phyloP scores from a whole-genome alignment of 64 coral and sea anemone genomes.

The Platygyra sinensis region DNA sequence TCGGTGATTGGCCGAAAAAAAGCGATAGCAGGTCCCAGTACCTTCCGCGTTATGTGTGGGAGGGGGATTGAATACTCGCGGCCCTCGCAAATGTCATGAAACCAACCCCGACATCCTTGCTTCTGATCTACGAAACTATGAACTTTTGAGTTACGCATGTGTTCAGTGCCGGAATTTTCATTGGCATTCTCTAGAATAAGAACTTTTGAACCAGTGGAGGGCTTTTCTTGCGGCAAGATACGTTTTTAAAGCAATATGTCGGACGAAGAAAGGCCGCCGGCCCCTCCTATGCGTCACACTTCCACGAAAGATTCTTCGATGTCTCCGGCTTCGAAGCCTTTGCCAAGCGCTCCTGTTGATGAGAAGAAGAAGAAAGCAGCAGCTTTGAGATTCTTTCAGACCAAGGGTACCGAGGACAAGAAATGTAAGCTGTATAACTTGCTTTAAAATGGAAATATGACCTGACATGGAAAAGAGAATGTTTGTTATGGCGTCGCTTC shows the following conservation, averaged over 20 bases:
- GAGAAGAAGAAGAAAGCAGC: slow-evolving; percentile 99
- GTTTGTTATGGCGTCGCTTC: slow-evolving; percentile 51
- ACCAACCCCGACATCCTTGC: slow-evolving; percentile 20
- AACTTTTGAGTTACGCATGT: slow-evolving; percentile 55
- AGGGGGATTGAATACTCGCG: slow-evolving; percentile 42
- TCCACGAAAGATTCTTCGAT: slow-evolving; percentile 80
- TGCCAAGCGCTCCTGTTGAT: slow-evolving; percentile 94
- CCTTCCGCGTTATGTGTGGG: slow-evolving; percentile 36
- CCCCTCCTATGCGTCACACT: slow-evolving; percentile 95
- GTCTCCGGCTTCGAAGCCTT: slow-evolving; percentile 93
- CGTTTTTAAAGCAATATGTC: slow-evolving; percentile 70
- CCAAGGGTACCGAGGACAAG: slow-evolving; percentile 63
- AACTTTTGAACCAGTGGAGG: slow-evolving; percentile 20
- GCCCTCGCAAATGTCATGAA: slow-evolving; percentile 37
- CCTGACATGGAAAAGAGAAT: background rate
- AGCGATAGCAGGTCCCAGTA: slow-evolving; percentile 1
- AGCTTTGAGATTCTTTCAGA: slow-evolving; percentile 87
- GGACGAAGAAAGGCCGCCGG: slow-evolving; percentile 97
- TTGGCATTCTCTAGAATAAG: slow-evolving; percentile 12
- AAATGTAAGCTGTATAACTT: slow-evolving; percentile 51
- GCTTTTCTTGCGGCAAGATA: slow-evolving; percentile 4
- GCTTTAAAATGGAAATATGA: slow-evolving; percentile 4
- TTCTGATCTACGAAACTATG: slow-evolving; percentile 50
- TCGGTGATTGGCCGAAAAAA: slow-evolving; percentile 12
- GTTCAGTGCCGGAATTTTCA: slow-evolving; percentile 72